A percentile compares a stretch with the other conserved stretches of the same genome.
phyloP scores from a whole-genome alignment of 2,113 vertebrate species.

The Symphodus melops region DNA sequence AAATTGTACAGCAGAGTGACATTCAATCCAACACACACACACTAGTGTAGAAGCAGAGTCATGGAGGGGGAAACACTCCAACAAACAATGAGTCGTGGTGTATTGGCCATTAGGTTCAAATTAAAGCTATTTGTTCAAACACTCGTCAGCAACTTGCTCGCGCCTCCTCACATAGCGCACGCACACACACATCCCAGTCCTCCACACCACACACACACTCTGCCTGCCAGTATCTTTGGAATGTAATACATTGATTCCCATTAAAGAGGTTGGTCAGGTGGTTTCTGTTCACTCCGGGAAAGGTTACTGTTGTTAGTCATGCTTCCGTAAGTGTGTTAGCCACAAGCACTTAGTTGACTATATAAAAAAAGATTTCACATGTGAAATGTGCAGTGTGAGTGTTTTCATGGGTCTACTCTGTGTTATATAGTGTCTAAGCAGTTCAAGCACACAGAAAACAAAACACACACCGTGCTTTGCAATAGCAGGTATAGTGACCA shows the following conservation, averaged over 20 bases:
- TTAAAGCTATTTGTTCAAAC: slow-evolving; percentile 71
- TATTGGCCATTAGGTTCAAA: slow-evolving; percentile 52
- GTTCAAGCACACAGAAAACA: slow-evolving; percentile 32
- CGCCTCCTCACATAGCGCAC: slow-evolving; percentile 33
- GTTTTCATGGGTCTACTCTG: slow-evolving; percentile 40
- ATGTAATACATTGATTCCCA: slow-evolving; percentile 73
- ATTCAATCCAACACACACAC: slow-evolving; percentile 19
- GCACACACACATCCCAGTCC: slow-evolving; percentile 1
- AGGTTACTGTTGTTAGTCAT: slow-evolving; percentile 34
- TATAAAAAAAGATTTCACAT: slow-evolving; percentile 25
- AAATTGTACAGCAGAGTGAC: slow-evolving; percentile 53
- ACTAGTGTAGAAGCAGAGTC: slow-evolving; percentile 39
- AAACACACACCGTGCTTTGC: slow-evolving; percentile 24
- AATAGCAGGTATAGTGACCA: slow-evolving; percentile 16
- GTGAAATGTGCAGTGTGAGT: slow-evolving; percentile 36
- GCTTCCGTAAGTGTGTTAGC: slow-evolving; percentile 23
- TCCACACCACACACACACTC: slow-evolving; percentile 31
- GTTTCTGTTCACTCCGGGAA: slow-evolving; percentile 23
- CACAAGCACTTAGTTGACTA: slow-evolving; percentile 36
- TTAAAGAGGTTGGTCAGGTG: slow-evolving; percentile 32
- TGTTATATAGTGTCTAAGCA: slow-evolving; percentile 59
- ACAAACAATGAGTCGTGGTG: slow-evolving; percentile 42
- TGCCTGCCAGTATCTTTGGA: slow-evolving; percentile 75
- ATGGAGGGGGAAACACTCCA: slow-evolving; percentile 31
- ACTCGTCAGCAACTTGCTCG: slow-evolving; percentile 42